Conservation (phyloP, 2,888 invertebrate species). For the Temnothorax ravouxi region DNA sequence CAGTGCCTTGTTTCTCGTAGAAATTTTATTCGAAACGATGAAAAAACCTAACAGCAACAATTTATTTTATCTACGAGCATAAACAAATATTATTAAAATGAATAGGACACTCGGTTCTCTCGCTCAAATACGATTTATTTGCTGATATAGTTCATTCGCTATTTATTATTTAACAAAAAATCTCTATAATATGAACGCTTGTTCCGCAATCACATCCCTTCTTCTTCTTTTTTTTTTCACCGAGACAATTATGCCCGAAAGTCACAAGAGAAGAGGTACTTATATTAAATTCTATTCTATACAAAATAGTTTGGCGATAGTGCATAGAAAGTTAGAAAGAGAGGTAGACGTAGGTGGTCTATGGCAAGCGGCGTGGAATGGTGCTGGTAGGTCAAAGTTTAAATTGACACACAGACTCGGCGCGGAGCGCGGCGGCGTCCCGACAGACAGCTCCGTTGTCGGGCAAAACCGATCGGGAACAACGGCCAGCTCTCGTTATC, state of each 20-base stretch:
- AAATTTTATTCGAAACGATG: neutral
- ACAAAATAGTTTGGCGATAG: conserved; percentile 10
- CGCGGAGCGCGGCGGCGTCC: conserved; percentile 1
- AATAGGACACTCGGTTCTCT: neutral
- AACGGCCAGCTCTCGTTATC: conserved; percentile 66
- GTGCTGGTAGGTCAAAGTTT: conserved; percentile 68
- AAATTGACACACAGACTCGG: conserved; percentile 44
- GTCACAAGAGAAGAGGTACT: neutral
- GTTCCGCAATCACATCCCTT: neutral
- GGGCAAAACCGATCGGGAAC: conserved; percentile 45
- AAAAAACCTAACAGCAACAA: neutral
- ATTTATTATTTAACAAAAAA: neutral
- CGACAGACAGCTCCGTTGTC: conserved; percentile 24
- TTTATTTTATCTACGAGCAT: neutral
- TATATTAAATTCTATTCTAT: conserved; percentile 7
- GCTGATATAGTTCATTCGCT: neutral
- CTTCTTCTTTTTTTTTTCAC: neutral
- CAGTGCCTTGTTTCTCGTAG: neutral
- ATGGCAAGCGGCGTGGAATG: conserved; percentile 4
- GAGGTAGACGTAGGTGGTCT: conserved; percentile 30
- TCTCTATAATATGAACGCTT: neutral
- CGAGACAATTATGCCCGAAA: neutral
- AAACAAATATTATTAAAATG: conserved; percentile 1
- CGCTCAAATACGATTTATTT: neutral
- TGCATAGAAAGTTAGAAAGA: conserved; percentile 18